Percentiles rank a stretch among this genome's conserved stretches.
Evolutionary conservation across 2,888 invertebrate genomes (phyloP).

Genomic region (Rambutsinella grinnellia): DNA sequence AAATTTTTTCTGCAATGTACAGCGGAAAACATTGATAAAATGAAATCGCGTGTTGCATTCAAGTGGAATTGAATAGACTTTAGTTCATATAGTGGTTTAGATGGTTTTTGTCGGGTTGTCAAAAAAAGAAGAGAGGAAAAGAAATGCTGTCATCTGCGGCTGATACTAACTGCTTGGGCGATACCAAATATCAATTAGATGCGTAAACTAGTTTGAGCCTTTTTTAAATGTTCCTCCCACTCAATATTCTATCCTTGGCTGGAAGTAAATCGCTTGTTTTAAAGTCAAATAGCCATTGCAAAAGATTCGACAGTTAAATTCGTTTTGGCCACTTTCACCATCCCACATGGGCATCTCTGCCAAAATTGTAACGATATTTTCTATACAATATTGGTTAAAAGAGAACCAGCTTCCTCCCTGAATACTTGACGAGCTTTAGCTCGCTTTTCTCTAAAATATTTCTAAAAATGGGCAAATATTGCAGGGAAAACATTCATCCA

Average conservation of each 20-base stretch:
- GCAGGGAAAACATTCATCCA: conserved; percentile 27
- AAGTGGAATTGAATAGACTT: conserved; percentile 38
- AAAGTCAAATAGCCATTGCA: not conserved
- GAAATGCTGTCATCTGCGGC: not conserved
- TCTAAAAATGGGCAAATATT: not conserved
- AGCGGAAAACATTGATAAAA: not conserved
- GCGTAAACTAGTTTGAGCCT: no score
- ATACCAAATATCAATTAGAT: no score
- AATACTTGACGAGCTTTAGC: not conserved
- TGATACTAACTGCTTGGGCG: not conserved
- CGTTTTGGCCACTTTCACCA: not conserved
- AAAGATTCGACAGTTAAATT: conserved; percentile 9
- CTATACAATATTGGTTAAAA: no score
- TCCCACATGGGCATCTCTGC: not conserved
- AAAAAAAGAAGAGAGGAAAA: conserved; percentile 5
- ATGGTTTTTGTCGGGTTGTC: conserved; percentile 32
- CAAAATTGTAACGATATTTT: no score
- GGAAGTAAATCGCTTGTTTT: not conserved
- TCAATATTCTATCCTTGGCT: no score
- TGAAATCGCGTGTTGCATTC: conserved; percentile 31
- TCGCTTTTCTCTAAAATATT: not conserved
- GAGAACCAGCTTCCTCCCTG: not conserved
- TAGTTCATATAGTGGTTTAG: not conserved
- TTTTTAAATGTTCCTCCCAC: no score
- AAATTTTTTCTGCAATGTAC: not conserved